Conservation (phyloP, 2,888 invertebrate genomes). For the Bembecia ichneumoniformis region DNA sequence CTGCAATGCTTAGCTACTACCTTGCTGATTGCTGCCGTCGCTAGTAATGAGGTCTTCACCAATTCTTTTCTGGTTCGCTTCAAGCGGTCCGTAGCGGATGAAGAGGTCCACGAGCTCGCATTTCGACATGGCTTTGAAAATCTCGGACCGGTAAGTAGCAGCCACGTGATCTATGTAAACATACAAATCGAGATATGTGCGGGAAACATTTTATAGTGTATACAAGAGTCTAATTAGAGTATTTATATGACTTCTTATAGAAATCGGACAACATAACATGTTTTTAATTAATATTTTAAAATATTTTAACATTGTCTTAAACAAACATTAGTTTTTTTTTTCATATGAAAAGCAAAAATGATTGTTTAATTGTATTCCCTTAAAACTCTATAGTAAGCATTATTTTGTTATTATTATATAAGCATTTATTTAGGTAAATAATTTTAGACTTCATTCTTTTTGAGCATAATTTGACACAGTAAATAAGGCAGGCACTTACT, state of each 20-base stretch:
- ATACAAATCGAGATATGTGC: conserved; percentile 23
- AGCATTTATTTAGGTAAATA: too few species aligned
- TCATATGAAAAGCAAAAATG: too few species aligned
- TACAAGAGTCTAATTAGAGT: not conserved
- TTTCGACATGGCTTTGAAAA: conserved; percentile 93
- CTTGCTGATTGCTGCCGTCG: conserved; percentile 50
- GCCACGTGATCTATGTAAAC: conserved; percentile 65
- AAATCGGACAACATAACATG: too few species aligned
- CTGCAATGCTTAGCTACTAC: conserved; percentile 56
- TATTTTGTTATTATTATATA: too few species aligned
- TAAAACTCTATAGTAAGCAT: too few species aligned
- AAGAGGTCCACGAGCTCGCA: conserved; percentile 86
- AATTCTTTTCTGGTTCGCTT: conserved; percentile 96
- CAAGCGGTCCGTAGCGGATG: conserved; percentile 81
- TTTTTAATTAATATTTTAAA: too few species aligned
- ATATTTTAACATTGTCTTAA: too few species aligned
- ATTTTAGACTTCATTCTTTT: too few species aligned
- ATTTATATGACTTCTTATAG: conserved; percentile 3
- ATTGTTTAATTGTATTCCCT: too few species aligned
- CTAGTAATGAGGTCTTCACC: conserved; percentile 85
- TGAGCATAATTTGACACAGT: too few species aligned
- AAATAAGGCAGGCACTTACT: too few species aligned
- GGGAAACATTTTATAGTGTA: not conserved
- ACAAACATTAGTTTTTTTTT: too few species aligned
- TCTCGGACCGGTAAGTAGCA: conserved; percentile 90